phyloP scores from a whole-genome alignment of 1,140 invertebrate species.

The Pollicipes pollicipes region DNA sequence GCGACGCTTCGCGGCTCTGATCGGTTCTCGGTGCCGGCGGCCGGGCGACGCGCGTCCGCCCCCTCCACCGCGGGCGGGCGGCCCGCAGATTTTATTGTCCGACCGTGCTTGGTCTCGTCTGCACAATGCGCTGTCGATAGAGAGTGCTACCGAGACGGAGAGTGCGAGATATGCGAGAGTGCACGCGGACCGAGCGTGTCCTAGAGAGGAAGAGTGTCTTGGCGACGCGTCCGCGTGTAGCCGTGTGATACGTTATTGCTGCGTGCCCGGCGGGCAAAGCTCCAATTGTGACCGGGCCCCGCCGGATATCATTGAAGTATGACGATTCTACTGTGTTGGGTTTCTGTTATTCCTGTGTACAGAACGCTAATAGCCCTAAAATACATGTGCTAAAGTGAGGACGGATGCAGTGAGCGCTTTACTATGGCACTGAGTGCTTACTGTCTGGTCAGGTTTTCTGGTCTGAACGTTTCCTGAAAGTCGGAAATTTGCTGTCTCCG shows the following conservation, averaged over 20 bases:
- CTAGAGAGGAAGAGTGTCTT: background rate
- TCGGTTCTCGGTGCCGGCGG: background rate
- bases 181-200: background rate
- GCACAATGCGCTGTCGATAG: background rate
- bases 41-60: too few species aligned
- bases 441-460: too few species aligned
- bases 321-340: conserved; percentile 1
- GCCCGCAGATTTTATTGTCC: background rate
- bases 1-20: background rate
- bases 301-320: background rate
- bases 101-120: background rate
- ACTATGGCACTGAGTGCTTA: too few species aligned
- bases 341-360: conserved; percentile 1
- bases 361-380: background rate
- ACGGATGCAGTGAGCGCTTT: too few species aligned
- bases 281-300: too few species aligned
- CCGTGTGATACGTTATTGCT: background rate
- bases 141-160: background rate
- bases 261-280: too few species aligned
- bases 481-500: too few species aligned
- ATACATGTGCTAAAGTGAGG: conserved; percentile 1
- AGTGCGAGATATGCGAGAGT: background rate
- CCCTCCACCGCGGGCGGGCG: too few species aligned
- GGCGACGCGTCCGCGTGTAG: background rate
- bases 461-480: too few species aligned